phyloP scores from a whole-genome alignment of 2,888 invertebrate species.

The Fabriciana adippe region DNA sequence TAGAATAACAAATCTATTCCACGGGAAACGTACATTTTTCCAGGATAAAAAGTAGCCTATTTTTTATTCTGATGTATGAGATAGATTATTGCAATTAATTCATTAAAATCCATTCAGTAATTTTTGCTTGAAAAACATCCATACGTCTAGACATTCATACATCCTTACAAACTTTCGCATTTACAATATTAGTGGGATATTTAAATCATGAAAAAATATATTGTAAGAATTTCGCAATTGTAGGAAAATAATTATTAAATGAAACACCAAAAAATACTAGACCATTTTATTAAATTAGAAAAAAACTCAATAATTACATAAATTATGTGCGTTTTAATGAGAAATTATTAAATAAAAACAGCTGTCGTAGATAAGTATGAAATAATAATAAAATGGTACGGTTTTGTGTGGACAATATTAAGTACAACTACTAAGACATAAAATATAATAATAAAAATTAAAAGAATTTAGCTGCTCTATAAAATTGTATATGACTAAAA shows the following conservation, averaged over 20 bases:
- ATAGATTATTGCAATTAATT: no score
- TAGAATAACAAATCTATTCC: no score
- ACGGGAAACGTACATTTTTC: no score
- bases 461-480: slow-evolving; percentile 56
- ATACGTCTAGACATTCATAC: no score
- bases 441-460: slow-evolving; percentile 50
- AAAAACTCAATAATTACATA: slow-evolving; percentile 76
- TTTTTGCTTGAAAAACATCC: no score
- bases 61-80: no score
- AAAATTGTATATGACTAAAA: slow-evolving; percentile 76
- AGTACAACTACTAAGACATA: slow-evolving; percentile 65
- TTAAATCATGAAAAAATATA: no score
- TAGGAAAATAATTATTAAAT: slow-evolving; percentile 33
- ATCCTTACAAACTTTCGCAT: no score
- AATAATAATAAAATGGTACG: slow-evolving; percentile 64
- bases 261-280: slow-evolving; percentile 56
- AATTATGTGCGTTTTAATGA: slow-evolving; percentile 77
- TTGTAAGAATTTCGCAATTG: no score
- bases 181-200: no score
- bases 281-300: slow-evolving; percentile 77
- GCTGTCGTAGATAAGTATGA: slow-evolving; percentile 55
- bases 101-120: no score
- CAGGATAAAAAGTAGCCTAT: no score
- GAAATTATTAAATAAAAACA: slow-evolving; percentile 59
- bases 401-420: slow-evolving; percentile 68